Conservation (phyloP, 2,113 vertebrate species). For the Trogon melanurus region DNA sequence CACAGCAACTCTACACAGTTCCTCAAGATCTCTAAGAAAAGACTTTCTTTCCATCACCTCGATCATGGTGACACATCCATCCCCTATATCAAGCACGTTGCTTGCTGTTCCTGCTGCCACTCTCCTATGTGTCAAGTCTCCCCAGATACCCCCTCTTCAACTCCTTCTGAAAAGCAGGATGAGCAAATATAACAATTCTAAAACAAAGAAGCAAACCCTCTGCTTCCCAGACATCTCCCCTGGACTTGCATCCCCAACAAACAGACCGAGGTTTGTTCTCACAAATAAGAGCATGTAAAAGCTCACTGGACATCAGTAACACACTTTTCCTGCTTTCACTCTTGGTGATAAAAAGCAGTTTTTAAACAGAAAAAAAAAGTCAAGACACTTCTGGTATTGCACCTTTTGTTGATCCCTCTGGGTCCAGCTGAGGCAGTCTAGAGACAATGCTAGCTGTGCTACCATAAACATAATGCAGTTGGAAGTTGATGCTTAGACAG, state of each 20-base stretch:
- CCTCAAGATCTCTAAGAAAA: not conserved
- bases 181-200: not conserved
- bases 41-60: not conserved
- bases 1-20: not conserved
- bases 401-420: not conserved
- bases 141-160: not conserved
- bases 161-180: not conserved
- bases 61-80: fast-evolving
- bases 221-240: not conserved
- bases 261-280: not conserved
- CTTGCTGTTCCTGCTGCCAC: not conserved
- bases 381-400: not conserved
- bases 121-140: fast-evolving
- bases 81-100: fast-evolving
- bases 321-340: not conserved
- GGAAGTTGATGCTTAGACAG: not conserved
- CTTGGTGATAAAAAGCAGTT: not conserved
- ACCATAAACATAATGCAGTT: not conserved
- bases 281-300: not conserved
- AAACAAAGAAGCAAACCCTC: not conserved
- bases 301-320: fast-evolving
- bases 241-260: not conserved
- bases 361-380: not conserved
- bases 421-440: not conserved
- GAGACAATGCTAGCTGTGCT: not conserved